These are phyloP conservation scores for Liopterus haemorrhoidalis DNA, from an alignment of 2,888 invertebrate genomes.

Conservation along the genomic window DNA sequence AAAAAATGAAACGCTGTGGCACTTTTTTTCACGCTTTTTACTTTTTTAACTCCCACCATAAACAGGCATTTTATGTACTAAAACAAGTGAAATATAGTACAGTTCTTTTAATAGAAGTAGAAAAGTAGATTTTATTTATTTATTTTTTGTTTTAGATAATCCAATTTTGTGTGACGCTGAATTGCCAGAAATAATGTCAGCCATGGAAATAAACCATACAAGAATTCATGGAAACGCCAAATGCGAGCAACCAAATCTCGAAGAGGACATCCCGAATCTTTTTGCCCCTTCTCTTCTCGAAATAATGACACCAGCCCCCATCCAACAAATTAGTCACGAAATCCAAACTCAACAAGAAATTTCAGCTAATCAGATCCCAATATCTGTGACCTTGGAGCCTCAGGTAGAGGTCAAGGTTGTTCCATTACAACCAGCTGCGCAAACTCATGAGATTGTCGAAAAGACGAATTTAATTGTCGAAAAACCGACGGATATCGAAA, in stretches of 20 bases:
- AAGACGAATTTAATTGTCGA: no score
- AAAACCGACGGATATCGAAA: no score
- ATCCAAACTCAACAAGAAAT: constrained; percentile 9
- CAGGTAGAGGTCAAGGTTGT: constrained; percentile 7
- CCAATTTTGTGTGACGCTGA: constrained; percentile 73
- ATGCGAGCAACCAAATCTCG: constrained; percentile 40
- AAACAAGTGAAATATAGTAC: no score
- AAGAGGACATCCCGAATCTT: constrained; percentile 9
- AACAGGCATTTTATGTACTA: no score
- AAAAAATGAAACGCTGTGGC: no score
- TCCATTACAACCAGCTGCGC: constrained; percentile 5
- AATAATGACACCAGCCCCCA: constrained; percentile 4
- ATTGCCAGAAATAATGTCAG: constrained; percentile 62
- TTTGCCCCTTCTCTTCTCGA: constrained; percentile 8
- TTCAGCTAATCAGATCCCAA: constrained; percentile 17
- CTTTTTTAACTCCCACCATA: no score
- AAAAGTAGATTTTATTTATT: no score
- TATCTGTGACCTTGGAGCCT: constrained; percentile 5
- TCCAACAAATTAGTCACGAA: not conserved
- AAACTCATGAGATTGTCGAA: no score
- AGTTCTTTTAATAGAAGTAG: no score
- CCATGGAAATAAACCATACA: constrained; percentile 66
- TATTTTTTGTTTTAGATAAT: constrained; percentile 57
- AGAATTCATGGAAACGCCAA: constrained; percentile 63
- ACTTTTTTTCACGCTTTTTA: no score